Base-by-base conservation (phyloP, 2,888 invertebrate genomes). In the Diloba caeruleocephala region DNA sequence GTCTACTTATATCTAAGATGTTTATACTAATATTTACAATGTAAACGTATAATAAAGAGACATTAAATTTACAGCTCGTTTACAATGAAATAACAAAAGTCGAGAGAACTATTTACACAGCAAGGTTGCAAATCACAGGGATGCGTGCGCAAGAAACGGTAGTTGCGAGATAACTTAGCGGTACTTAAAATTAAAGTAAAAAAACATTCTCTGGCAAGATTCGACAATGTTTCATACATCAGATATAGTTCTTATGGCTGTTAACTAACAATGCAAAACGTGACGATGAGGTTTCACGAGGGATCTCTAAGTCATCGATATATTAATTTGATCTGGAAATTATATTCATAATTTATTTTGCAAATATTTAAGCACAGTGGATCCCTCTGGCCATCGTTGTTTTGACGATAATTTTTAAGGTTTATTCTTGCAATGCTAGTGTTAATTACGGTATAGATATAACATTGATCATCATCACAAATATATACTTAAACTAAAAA, bases 91-190 rank as follows among this genome's bases (percentile, higher is more conserved):
- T 91, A 93, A 92, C 92, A 89, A 91, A 88, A 89, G 88, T 89
- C 87, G 88, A 89, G 88, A 84, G 74, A 79, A 76, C 76, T 92
- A 92, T 92, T 87, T 92, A 92, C 92, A 92, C 74, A 87, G 88
- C 87, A 87, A 86, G 81, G 82, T 86, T 87, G 89, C 87, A 89
- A 90, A 92, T 92, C 92, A 92, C 91, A 92, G 89, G 86, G 82
- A 85, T 79, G 86, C 86, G 87, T 89, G 90, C 81, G 79, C 76
- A 73, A 76, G 71, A 79, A 78, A 80, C 81, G 68, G 73, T 72
- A 73, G 67, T 65, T 68, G 76, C 70, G 67, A 62, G 74, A 53
- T 67, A 49, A 69, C 52, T 63, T 68, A 68, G 53, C 48, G 45
- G 60, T 70, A 56, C 57, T 63, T 71, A 71, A 63, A 61, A 71